Conservation (phyloP, 2,888 invertebrate genomes). For the Caenorhabditis drosophilae region DNA sequence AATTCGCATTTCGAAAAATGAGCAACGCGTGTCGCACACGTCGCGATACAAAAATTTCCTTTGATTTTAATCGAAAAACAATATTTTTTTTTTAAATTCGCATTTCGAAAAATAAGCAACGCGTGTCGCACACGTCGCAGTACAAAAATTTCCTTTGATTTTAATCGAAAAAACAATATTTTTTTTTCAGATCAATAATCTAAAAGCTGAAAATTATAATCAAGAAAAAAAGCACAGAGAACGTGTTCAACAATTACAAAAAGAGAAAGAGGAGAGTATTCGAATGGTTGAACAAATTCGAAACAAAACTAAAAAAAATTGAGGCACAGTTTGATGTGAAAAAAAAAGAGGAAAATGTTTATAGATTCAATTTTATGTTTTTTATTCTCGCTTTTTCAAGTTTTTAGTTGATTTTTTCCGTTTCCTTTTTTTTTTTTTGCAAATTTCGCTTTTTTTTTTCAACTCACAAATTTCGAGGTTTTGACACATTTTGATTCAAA, state of each 20-base stretch:
- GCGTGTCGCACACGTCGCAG: no score
- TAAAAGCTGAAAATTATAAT: conserved; percentile 48
- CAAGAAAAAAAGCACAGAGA: conserved; percentile 50
- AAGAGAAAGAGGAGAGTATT: conserved; percentile 49
- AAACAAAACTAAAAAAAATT: conserved; percentile 1
- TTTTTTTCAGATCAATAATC: conserved; percentile 50
- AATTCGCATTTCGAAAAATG: no score
- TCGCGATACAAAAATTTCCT: no score
- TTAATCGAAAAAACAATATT: background rate
- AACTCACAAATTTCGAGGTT: no score
- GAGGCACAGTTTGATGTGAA: background rate
- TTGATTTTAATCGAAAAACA: no score
- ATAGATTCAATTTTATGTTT: background rate
- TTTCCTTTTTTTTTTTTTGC: background rate
- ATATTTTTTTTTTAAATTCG: no score
- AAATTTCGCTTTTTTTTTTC: background rate
- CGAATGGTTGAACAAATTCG: conserved; percentile 22
- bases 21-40: no score
- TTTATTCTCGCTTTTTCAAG: background rate
- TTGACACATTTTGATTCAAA: no score
- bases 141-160: no score
- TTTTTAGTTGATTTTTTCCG: background rate
- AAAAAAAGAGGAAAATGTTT: background rate
- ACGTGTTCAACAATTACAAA: conserved; percentile 42
- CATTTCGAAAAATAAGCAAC: no score